Percentiles rank a stretch among this genome's conserved stretches.
These are phyloP conservation scores for Bovichtus diacanthus DNA, from an alignment of 2,797 vertebrate genomes.

Conservation along the genomic window DNA sequence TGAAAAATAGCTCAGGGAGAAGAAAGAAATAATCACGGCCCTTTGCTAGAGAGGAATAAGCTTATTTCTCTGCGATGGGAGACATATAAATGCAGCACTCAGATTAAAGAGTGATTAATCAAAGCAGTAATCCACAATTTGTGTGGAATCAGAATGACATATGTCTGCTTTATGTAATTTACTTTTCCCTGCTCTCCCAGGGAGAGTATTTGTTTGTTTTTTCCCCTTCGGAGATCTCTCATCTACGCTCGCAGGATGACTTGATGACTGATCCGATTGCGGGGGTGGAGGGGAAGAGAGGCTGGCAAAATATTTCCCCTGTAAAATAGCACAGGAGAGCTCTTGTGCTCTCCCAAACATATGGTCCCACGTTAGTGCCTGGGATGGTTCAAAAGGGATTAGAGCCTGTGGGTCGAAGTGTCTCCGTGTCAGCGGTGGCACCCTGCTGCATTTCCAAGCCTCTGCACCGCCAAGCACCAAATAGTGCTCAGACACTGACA, in stretches of 20 bases:
- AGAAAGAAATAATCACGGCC: slow-evolving; percentile 83
- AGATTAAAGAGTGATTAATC: slow-evolving; percentile 90
- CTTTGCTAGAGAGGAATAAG: slow-evolving; percentile 81
- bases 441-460: slow-evolving; percentile 74
- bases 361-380: slow-evolving; percentile 74
- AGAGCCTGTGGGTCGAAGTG: slow-evolving; percentile 69
- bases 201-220: slow-evolving; percentile 40
- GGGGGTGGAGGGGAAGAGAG: slow-evolving; percentile 29
- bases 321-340: slow-evolving; percentile 72
- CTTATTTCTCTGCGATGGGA: slow-evolving; percentile 81
- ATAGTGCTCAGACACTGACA: slow-evolving; percentile 45
- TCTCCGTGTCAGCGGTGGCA: slow-evolving; percentile 76
- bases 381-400: slow-evolving; percentile 79
- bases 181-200: slow-evolving; percentile 58
- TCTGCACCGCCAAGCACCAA: slow-evolving; percentile 41
- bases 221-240: slow-evolving; percentile 53
- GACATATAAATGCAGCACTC: slow-evolving; percentile 84
- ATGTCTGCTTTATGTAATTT: slow-evolving; percentile 86
- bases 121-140: slow-evolving; percentile 87
- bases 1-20: slow-evolving; percentile 84
- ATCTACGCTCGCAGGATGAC: slow-evolving; percentile 70
- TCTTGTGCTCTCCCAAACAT: slow-evolving; percentile 72
- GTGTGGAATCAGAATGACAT: slow-evolving; percentile 83
- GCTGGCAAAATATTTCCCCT: slow-evolving; percentile 76
- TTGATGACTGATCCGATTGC: slow-evolving; percentile 78